Conservation (phyloP, 2,888 invertebrate genomes). For the Cephus pulcher region DNA sequence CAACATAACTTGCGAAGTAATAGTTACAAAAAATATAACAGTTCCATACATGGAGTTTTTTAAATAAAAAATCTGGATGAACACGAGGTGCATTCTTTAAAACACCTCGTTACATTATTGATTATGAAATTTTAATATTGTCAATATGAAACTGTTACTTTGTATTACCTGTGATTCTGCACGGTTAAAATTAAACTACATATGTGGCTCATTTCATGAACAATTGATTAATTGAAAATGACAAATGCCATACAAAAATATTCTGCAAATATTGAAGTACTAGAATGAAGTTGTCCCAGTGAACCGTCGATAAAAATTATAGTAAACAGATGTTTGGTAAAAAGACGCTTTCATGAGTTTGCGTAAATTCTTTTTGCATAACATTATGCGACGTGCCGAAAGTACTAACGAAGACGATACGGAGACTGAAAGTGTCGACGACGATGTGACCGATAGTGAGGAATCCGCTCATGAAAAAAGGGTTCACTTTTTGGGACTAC, state of each 20-base stretch:
- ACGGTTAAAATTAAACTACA: neutral
- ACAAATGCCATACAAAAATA: neutral
- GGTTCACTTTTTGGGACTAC: conserved; percentile 33
- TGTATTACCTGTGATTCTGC: neutral
- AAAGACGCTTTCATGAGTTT: neutral
- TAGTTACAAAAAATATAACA: too few relatives aligned
- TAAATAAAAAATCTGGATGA: too few relatives aligned
- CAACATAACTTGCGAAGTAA: too few relatives aligned
- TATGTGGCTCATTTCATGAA: neutral
- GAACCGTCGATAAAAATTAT: neutral
- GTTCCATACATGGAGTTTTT: too few relatives aligned
- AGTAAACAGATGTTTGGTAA: neutral
- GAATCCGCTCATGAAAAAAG: conserved; percentile 39
- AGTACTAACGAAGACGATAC: conserved; percentile 39
- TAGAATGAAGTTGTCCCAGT: neutral
- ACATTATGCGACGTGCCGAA: conserved; percentile 34
- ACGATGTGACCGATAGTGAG: conserved; percentile 39
- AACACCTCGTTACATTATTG: too few relatives aligned
- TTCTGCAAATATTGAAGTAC: neutral
- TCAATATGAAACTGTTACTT: too few relatives aligned
- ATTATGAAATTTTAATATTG: too few relatives aligned
- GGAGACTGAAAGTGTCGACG: conserved; percentile 43
- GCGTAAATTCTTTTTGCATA: conserved; percentile 1
- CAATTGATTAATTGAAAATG: neutral
- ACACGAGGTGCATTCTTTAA: too few relatives aligned